phyloP scores from a whole-genome alignment of 2,888 invertebrate genomes.

The Ophion obscuratus region DNA sequence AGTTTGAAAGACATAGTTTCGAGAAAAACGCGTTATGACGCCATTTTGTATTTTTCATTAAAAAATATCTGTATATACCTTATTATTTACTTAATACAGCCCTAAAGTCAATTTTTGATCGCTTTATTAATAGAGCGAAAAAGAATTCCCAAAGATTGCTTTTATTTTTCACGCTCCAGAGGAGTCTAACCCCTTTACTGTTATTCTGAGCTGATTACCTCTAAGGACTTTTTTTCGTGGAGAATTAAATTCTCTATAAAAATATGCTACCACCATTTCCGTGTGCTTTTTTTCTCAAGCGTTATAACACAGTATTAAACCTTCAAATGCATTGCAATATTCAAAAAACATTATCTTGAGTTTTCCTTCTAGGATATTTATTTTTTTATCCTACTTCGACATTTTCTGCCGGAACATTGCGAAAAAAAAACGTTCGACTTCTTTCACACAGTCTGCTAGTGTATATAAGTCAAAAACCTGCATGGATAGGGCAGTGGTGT shows the following conservation, averaged over 20 bases:
- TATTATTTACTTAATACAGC: background rate
- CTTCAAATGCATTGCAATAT: background rate
- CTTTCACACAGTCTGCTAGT: background rate
- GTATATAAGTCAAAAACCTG: no score
- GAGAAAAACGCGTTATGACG: no score
- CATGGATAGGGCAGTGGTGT: no score
- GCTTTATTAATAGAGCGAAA: background rate
- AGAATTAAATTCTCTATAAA: no score
- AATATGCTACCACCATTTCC: no score
- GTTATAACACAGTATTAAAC: background rate
- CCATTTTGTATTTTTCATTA: background rate
- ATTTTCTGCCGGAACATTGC: background rate
- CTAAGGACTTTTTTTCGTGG: no score
- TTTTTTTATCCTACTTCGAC: background rate
- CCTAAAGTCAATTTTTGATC: background rate
- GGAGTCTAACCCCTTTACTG: background rate
- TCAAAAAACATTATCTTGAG: slow-evolving; percentile 11
- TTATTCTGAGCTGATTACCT: no score
- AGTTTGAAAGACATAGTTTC: no score
- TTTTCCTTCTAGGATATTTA: slow-evolving; percentile 3
- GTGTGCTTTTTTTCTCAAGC: no score
- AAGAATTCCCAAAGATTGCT: background rate
- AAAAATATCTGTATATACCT: background rate
- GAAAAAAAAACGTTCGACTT: slow-evolving; percentile 1
- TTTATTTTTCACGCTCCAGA: background rate